Conservation (phyloP, 92 coral and sea anemone genomes). For the Parazoanthus darwini region DNA sequence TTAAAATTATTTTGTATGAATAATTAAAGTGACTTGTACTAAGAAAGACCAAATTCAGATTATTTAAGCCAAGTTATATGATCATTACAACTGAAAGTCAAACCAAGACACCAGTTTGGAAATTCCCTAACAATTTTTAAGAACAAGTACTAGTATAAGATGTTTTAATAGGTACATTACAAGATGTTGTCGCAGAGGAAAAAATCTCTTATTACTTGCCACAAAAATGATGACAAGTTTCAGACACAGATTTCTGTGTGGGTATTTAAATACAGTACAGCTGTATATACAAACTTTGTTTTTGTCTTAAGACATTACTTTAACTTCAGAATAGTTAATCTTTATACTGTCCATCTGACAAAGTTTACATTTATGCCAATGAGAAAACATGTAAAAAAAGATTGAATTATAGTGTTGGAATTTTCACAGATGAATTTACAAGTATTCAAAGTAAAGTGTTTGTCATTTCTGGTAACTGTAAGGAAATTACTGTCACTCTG, state of each 20-base stretch:
- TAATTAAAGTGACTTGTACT: background rate
- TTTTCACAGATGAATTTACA: background rate
- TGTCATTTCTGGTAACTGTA: conserved; percentile 12
- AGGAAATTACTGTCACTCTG: conserved; percentile 16
- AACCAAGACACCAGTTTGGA: too few relatives aligned
- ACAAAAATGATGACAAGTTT: conserved; percentile 5
- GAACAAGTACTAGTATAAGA: too few relatives aligned
- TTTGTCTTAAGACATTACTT: conserved; percentile 5
- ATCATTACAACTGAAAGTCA: too few relatives aligned
- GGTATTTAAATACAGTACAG: background rate
- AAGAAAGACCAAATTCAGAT: too few relatives aligned
- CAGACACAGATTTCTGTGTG: background rate
- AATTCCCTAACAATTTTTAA: too few relatives aligned
- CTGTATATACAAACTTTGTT: conserved; percentile 5
- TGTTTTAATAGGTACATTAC: background rate
- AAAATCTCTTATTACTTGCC: conserved; percentile 6
- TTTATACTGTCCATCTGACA: conserved; percentile 3
- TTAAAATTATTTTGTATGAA: background rate
- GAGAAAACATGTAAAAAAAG: conserved; percentile 6
- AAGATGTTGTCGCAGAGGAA: conserved; percentile 2
- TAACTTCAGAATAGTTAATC: conserved; percentile 7
- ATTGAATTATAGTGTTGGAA: background rate
- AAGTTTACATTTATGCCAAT: conserved; percentile 4
- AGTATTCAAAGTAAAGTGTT: conserved; percentile 14
- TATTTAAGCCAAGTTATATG: too few relatives aligned